phyloP scores from a whole-genome alignment of 2,888 invertebrate species.

The Altica lythri region DNA sequence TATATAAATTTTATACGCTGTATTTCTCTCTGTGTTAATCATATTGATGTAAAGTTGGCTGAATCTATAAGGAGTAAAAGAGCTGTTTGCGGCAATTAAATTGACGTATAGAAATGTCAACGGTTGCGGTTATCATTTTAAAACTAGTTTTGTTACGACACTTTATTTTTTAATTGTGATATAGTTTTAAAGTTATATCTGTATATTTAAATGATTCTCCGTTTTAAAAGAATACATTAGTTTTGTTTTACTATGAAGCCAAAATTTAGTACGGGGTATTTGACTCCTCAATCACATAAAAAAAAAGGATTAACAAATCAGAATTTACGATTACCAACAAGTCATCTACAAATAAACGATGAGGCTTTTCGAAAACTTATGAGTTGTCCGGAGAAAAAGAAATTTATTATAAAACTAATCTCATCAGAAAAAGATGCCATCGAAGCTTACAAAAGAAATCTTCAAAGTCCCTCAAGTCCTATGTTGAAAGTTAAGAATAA shows the following conservation, averaged over 20 bases:
- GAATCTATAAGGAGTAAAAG: too few species aligned
- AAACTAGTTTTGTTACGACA: too few species aligned
- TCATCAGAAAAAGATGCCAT: conserved; percentile 44
- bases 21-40: too few species aligned
- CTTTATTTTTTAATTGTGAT: too few species aligned
- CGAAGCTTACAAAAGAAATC: conserved; percentile 38
- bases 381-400: conserved; percentile 48
- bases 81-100: too few species aligned
- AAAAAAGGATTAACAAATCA: conserved; percentile 8
- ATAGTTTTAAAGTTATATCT: too few species aligned
- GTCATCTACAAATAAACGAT: conserved; percentile 22
- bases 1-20: too few species aligned
- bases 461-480: conserved; percentile 30
- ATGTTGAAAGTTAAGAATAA: conserved; percentile 39
- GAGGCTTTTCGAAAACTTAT: conserved; percentile 38
- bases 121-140: too few species aligned
- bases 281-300: conserved; percentile 35
- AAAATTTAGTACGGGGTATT: conserved; percentile 38
- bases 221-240: too few species aligned
- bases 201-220: too few species aligned
- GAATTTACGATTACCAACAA: conserved; percentile 21
- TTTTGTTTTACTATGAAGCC: conserved; percentile 18
- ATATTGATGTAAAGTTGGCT: too few species aligned
- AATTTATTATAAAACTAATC: conserved; percentile 46
- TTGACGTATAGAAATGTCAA: too few species aligned